Evolutionary conservation across 2,113 vertebrate species (phyloP), one percentile per base, ranked within the genome.

Genomic region (Antigone vipio): DNA sequence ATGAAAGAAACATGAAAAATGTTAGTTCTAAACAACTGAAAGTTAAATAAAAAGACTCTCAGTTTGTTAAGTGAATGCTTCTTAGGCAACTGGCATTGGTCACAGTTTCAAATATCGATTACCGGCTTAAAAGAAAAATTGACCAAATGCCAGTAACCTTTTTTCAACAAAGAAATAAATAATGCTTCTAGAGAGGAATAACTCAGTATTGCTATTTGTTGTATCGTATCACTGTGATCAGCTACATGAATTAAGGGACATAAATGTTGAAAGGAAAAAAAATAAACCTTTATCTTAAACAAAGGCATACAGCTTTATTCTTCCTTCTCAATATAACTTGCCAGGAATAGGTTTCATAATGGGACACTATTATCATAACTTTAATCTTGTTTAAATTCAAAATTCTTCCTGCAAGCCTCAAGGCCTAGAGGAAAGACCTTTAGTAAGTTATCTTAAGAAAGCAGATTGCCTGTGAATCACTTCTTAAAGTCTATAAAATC

Each of bases 341-440:
- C 63, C 73, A 81, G 85, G 45, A 97, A 93, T 56, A 95, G 69
- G 40, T 95, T 97, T 96, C 85, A 80, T 95, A 96, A 95, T 79
- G 83, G 85, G 77, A 81, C n/a, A 18, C 89, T 86, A 95, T 97
- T 96, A 94, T 97, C 95, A 84, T 97, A 97, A 97, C 84, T 98
- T 97, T 85, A 95, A 93, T 96, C 94, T 97, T 97, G 92, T 95
- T 98, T 96, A 97, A 96, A 96, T 97, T 97, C 92, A 97, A 87
- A 97, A 96, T 73, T 95, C 89, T 94, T 79, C 69, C 85, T 95
- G 80, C 79, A 92, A 97, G 88, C 84, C 63, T 97, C 72, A 60
- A 95, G 95, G 77, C 85, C 85, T 90, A 87, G 77, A 97, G 44
- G 38, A 97, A 88, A 95, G 81, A 96, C 64, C 83, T 93, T 86